Base-by-base conservation (phyloP, 2,113 vertebrate genomes). In the Merops nubicus region DNA sequence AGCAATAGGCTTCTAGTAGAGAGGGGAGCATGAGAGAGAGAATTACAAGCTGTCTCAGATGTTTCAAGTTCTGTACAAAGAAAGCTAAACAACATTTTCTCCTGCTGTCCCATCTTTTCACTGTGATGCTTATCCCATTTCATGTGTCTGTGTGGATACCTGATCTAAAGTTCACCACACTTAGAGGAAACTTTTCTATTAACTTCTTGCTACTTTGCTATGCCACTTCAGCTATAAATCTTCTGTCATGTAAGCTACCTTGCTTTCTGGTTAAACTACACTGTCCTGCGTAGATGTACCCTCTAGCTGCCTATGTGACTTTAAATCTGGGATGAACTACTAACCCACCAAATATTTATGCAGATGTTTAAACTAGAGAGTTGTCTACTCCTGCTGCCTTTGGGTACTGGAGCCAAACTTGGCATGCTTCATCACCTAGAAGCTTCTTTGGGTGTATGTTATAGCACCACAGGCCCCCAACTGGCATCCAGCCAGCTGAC, bases 401-500 rank as follows among this genome's bases (percentile, higher is more conserved):
- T 15, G 43, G 19, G 26, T 59, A 29, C 38, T 51, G 29, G 31
- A 85, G 67, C 75, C 70, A 86, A 56, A 48, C 8, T 0, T 60
- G 62, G 43, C 40, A 13, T 15, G 36, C 29, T 86, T 1, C 36
- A 69, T 75, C 75, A 56, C 36, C 57, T 60, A 6, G 26, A 90
- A 67, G 62, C 40, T 26, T 68, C 19, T 33, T 50, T 75, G 43
- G 17, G 29, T 2, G 0, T 15, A 34, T 1, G 0, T 56, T 75
- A 33, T 2, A 29, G 12, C 64, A 59, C 69, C 5, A 3, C 7
- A 48, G 36, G 36, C 15, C 26, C 45, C 36, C 0, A 0, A 28
- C 31, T 50, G 0, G 0, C 48, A 38, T 42, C 19, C 51, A 68
- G 57, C 22, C 51, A 68, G 56, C 12, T 0, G 0, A 45, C 50